Conservation (phyloP, 2,888 invertebrate species). For the Eumerus sabulonum region DNA sequence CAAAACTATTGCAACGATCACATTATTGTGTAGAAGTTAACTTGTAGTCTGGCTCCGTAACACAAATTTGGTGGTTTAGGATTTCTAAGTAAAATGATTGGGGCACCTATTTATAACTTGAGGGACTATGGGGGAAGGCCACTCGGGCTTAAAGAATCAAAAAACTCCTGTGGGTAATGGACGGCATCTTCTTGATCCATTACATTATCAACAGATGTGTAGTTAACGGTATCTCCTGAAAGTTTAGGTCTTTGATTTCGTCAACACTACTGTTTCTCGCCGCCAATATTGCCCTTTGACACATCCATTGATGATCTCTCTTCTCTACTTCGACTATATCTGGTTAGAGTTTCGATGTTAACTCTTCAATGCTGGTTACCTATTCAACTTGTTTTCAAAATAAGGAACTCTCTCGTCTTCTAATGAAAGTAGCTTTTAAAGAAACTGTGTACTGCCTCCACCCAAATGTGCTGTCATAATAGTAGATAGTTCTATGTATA, state of each 20-base stretch:
- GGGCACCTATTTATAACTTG: not conserved
- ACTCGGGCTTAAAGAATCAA: not conserved
- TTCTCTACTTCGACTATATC: not conserved
- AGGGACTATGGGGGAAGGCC: slow-evolving; percentile 9
- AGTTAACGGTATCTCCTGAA: not conserved
- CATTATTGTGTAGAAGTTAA: not conserved
- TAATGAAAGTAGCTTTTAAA: too few species aligned
- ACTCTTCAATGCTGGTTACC: slow-evolving; percentile 6
- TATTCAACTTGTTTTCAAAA: slow-evolving; percentile 7
- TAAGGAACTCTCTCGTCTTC: not conserved
- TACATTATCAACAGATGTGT: slow-evolving; percentile 11
- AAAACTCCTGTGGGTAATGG: slow-evolving; percentile 9
- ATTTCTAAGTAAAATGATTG: not conserved
- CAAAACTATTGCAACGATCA: not conserved
- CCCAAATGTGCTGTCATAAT: too few species aligned
- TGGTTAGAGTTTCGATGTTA: slow-evolving; percentile 9
- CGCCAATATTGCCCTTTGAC: too few species aligned
- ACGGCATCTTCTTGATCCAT: slow-evolving; percentile 17
- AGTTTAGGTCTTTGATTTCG: too few species aligned
- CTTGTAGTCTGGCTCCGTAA: too few species aligned
- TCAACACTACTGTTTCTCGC: too few species aligned
- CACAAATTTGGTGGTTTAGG: too few species aligned
- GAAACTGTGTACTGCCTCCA: too few species aligned
- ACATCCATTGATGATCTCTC: too few species aligned
- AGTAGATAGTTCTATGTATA: too few species aligned